Evolutionary conservation across 2,888 invertebrate species (phyloP), one percentile per base, ranked within the genome.

Genomic region (Pantelozetes paolii): DNA sequence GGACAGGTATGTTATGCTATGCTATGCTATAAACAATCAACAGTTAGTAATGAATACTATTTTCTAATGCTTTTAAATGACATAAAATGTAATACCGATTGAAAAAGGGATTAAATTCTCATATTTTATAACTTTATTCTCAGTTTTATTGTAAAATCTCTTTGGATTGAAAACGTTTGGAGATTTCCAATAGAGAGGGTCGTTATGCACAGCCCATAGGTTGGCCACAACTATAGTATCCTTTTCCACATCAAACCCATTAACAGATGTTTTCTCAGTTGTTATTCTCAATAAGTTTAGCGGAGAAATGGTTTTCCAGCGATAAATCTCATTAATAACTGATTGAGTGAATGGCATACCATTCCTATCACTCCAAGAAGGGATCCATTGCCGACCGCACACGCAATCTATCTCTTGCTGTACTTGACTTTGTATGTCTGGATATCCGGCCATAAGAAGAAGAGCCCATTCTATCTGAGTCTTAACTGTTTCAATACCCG

Each of bases 211-310:
- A 2, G 76, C 75, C 64, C 76, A 73, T 36, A 78, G 71, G 70
- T 78, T 77, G 36, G 77, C 75, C n/a, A 78, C 75, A 18, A 78
- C 74, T 8, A 74, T 75, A 48, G 76, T 77, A 13, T 77, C 78
- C 8, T 75, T 73, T 6, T 77, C 76, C 2, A 78, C 71, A 28
- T n/a, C 18, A 18, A 28, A 48, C 11, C n/a, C 28, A 3, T 42
- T 13, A 20, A 73, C 67, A 42, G 40, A 30, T n/a, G 64, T 71
- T 0, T 71, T 36, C 6, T 73, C 54, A 26, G 69, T 73, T 1
- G 73, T 73, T 23, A 73, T 48, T 50, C 73, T 26, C 36, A 70
- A 32, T 36, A 71, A 32, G 36, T 62, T 57, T 36, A 70, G 57
- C 23, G 30, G 74, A 36, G 30, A 48, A 15, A 73, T 73, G 28